phyloP scores from a whole-genome alignment of 2,888 invertebrate species.

The Galerucella pusilla region DNA sequence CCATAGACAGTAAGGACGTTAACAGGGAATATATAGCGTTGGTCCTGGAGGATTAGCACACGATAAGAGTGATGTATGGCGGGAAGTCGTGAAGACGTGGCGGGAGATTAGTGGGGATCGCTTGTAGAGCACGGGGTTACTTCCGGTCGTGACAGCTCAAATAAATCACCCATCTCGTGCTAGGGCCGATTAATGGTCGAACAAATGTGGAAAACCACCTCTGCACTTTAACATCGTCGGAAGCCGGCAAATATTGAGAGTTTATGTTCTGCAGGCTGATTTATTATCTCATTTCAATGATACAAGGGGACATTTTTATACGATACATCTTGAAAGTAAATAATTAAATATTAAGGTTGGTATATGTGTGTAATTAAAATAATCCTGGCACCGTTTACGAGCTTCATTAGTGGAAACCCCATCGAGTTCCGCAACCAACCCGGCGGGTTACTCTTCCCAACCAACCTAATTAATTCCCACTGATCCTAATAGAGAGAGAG shows the following conservation, averaged over 20 bases:
- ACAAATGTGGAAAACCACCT: constrained; percentile 66
- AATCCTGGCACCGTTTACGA: constrained; percentile 31
- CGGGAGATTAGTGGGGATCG: constrained; percentile 64
- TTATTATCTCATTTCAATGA: constrained; percentile 46
- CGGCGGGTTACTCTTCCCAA: constrained; percentile 43
- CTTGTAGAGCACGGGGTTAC: constrained; percentile 64
- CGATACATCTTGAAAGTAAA: too few species aligned
- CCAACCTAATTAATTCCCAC: constrained; percentile 47
- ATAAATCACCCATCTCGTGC: constrained; percentile 62
- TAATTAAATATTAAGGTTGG: too few species aligned
- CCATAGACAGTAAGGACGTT: constrained; percentile 46
- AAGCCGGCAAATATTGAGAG: constrained; percentile 54
- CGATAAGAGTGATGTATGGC: constrained; percentile 64
- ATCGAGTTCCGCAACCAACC: constrained; percentile 40
- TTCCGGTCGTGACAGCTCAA: constrained; percentile 64
- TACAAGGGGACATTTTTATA: constrained; percentile 22
- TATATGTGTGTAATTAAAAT: constrained; percentile 27
- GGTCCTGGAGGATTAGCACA: constrained; percentile 59
- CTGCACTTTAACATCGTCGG: constrained; percentile 59
- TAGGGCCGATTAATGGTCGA: constrained; percentile 64
- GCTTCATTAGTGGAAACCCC: constrained; percentile 45
- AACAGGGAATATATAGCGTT: constrained; percentile 54
- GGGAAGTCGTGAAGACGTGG: constrained; percentile 65
- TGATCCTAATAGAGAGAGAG: constrained; percentile 32
- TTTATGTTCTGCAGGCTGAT: constrained; percentile 52